Evolutionary conservation across 2,797 vertebrate species (phyloP).

Genomic region (Otus scops): DNA sequence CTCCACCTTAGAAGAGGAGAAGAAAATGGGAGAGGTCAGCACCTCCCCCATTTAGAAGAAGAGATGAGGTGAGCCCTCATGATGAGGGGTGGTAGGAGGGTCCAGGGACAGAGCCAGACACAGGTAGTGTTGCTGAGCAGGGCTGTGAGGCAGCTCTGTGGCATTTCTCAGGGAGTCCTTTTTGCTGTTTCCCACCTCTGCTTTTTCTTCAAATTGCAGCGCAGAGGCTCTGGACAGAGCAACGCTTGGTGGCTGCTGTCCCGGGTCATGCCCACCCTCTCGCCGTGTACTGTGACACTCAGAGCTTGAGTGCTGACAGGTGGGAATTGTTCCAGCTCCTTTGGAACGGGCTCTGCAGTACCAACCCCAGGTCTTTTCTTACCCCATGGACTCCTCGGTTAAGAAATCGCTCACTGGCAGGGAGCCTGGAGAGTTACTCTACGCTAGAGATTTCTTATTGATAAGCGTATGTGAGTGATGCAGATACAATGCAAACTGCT

Average conservation of each 20-base stretch:
- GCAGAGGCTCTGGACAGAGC: neutral
- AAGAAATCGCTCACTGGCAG: neutral
- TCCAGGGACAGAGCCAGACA: neutral
- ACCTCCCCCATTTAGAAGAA: neutral
- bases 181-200: neutral
- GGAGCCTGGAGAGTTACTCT: neutral
- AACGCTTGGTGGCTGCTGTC: neutral
- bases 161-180: neutral
- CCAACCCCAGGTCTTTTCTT: neutral
- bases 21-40: neutral
- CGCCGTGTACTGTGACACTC: neutral
- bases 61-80: rapidly evolving
- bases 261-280: neutral
- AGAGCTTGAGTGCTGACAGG: neutral
- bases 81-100: neutral
- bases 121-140: neutral
- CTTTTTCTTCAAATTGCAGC: neutral
- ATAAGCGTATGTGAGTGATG: rapidly evolving
- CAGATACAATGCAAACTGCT: neutral
- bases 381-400: neutral
- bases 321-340: neutral
- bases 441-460: neutral
- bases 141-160: neutral
- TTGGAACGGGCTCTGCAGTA: neutral
- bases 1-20: neutral